Conservation (phyloP, 2,888 invertebrate genomes). For the Tinea trinotella region DNA sequence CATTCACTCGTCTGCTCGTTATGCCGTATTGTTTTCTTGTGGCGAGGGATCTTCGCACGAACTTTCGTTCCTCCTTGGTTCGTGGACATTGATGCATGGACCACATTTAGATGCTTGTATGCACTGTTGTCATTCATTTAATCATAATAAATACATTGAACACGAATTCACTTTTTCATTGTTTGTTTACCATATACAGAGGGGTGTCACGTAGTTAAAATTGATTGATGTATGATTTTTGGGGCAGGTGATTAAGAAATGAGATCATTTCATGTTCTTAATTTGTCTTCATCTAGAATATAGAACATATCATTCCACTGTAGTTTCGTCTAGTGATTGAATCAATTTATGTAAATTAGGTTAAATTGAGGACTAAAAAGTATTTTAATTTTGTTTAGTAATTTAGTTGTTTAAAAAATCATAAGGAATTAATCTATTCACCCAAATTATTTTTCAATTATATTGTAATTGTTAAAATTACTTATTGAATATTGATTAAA, state of each 20-base stretch:
- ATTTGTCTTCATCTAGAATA: slow-evolving; percentile 20
- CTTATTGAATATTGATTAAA: no score
- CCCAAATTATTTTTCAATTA: no score
- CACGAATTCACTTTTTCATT: slow-evolving; percentile 28
- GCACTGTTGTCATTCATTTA: slow-evolving; percentile 53
- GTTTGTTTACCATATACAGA: slow-evolving; percentile 24
- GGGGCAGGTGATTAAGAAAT: not conserved
- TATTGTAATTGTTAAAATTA: no score
- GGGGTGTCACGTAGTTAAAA: slow-evolving; percentile 22
- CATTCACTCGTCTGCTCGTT: slow-evolving; percentile 56
- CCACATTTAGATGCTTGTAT: slow-evolving; percentile 65
- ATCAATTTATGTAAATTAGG: no score
- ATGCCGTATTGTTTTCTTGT: slow-evolving; percentile 48
- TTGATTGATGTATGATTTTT: not conserved
- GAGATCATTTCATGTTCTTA: slow-evolving; percentile 5
- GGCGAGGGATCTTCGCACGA: slow-evolving; percentile 59
- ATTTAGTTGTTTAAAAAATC: no score
- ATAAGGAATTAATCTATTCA: no score
- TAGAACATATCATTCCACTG: not conserved
- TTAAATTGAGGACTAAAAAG: no score
- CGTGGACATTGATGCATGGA: slow-evolving; percentile 68
- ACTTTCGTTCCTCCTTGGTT: slow-evolving; percentile 57
- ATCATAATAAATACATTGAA: slow-evolving; percentile 31
- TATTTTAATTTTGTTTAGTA: no score
- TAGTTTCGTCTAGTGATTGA: not conserved